Conservation (phyloP, 2,797 vertebrate species). For the Neosalanx taihuensis region DNA sequence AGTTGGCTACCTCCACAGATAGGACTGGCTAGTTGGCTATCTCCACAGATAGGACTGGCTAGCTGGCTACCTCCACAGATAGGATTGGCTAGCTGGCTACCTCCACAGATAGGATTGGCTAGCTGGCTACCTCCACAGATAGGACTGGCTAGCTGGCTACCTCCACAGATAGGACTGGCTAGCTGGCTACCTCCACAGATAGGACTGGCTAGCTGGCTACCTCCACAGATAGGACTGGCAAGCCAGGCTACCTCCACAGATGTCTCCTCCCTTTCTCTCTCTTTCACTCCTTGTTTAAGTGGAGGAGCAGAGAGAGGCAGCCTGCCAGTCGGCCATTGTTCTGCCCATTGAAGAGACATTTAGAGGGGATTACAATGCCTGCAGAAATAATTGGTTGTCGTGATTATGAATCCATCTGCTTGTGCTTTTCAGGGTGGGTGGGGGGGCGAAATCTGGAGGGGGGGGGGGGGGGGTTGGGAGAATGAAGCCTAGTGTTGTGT, state of each 20-base stretch:
- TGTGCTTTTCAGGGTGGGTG: slow-evolving; percentile 43
- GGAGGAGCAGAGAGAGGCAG: slow-evolving; percentile 21
- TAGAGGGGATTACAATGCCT: slow-evolving; percentile 45
- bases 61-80: too few species aligned
- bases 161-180: too few species aligned
- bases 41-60: too few species aligned
- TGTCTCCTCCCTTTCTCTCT: slow-evolving; percentile 24
- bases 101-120: slow-evolving; percentile 13
- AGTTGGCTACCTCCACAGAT: background rate
- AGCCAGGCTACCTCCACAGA: slow-evolving; percentile 22
- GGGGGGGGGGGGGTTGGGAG: background rate
- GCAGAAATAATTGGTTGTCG: slow-evolving; percentile 55
- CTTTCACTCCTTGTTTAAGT: background rate
- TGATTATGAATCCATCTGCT: slow-evolving; percentile 59
- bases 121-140: too few species aligned
- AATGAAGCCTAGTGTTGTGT: slow-evolving; percentile 44
- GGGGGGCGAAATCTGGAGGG: slow-evolving; percentile 40
- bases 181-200: too few species aligned
- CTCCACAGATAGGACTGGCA: slow-evolving; percentile 19
- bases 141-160: too few species aligned
- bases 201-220: background rate
- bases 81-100: too few species aligned
- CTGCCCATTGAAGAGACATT: slow-evolving; percentile 23
- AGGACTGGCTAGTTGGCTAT: slow-evolving; percentile 37
- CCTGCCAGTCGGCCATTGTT: background rate